Evolutionary conservation across 1,140 invertebrate genomes (phyloP).

Genomic region (Hyles vespertilio): DNA sequence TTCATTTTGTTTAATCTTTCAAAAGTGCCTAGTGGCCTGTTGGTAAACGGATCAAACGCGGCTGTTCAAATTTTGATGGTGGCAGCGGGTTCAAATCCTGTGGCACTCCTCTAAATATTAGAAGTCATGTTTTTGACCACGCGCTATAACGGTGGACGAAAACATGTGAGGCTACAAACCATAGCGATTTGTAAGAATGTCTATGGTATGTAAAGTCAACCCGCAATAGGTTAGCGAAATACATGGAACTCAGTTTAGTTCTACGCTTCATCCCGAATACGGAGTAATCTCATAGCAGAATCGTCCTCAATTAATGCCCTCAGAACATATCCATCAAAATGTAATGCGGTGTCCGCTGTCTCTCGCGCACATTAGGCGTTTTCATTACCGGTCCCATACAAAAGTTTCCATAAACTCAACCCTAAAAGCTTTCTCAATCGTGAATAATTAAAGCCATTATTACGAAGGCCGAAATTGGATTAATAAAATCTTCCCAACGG

Average conservation of each 20-base stretch:
- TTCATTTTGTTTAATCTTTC: no score
- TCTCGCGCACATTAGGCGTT: slow-evolving; percentile 30
- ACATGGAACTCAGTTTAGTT: neutral
- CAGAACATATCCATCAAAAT: slow-evolving; percentile 20
- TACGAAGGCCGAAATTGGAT: slow-evolving; percentile 52
- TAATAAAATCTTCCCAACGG: slow-evolving; percentile 50
- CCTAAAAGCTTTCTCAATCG: slow-evolving; percentile 59
- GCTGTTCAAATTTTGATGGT: no score
- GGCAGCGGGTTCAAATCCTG: no score
- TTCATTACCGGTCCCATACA: slow-evolving; percentile 54
- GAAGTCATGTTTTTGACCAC: no score
- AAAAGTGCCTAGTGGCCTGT: no score
- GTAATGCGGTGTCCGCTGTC: slow-evolving; percentile 15
- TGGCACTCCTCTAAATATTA: no score
- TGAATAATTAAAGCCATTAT: slow-evolving; percentile 69
- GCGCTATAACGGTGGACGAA: no score
- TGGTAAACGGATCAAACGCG: no score
- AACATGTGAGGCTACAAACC: no score
- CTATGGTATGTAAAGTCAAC: no score
- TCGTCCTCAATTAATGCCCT: slow-evolving; percentile 13
- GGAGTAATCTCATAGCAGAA: slow-evolving; percentile 4
- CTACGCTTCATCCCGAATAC: slow-evolving; percentile 1
- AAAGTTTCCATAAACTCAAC: slow-evolving; percentile 50
- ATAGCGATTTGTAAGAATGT: no score
- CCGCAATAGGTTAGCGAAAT: no score